phyloP scores from a whole-genome alignment of 2,797 vertebrate species.

The Pangasius larnaudii region DNA sequence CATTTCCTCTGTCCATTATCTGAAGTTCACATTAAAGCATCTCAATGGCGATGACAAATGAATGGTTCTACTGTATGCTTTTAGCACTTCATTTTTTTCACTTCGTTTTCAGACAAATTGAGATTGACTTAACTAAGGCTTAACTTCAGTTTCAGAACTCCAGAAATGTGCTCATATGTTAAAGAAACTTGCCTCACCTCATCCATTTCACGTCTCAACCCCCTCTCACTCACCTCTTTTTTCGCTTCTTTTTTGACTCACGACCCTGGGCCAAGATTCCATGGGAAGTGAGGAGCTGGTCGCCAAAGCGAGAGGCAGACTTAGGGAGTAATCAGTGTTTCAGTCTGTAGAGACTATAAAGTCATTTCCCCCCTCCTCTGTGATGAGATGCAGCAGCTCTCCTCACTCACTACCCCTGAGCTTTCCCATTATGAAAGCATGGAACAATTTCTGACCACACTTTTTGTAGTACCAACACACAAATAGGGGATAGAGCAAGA shows the following conservation, averaged over 20 bases:
- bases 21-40: background rate
- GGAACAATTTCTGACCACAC: constrained; percentile 61
- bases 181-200: constrained; percentile 60
- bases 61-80: constrained; percentile 8
- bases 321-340: constrained; percentile 73
- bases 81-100: background rate
- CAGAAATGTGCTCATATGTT: constrained; percentile 53
- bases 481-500: constrained; percentile 43
- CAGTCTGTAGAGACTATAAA: constrained; percentile 73
- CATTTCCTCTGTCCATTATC: background rate
- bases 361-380: constrained; percentile 67
- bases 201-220: constrained; percentile 57
- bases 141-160: constrained; percentile 48
- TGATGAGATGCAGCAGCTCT: constrained; percentile 73
- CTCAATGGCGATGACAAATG: constrained; percentile 20
- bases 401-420: constrained; percentile 62
- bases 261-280: constrained; percentile 68
- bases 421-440: constrained; percentile 66
- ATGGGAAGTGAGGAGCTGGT: constrained; percentile 68
- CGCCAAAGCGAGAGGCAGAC: constrained; percentile 63
- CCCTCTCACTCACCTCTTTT: constrained; percentile 44
- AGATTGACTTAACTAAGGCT: constrained; percentile 36
- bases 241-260: constrained; percentile 18
- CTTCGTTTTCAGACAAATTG: constrained; percentile 22
- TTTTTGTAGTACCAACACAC: constrained; percentile 52